Conservation (phyloP, 2,888 invertebrate genomes). For the Trissonchulus latispiculum region DNA sequence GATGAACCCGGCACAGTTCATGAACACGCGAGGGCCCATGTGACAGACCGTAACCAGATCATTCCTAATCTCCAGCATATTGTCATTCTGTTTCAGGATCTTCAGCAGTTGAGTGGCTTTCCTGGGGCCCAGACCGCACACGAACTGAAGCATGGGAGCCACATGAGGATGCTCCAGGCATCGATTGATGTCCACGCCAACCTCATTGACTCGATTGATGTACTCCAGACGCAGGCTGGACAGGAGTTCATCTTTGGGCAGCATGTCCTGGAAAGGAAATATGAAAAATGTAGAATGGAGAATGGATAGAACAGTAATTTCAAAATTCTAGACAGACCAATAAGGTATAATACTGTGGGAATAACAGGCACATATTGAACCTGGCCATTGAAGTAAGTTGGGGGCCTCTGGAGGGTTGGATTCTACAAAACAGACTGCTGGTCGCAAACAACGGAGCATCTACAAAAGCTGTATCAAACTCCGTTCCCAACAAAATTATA, state of each 20-base stretch:
- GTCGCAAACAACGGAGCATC: no score
- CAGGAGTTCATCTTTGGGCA: slow-evolving; percentile 69
- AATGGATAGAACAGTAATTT: no score
- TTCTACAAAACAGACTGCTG: no score
- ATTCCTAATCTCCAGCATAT: slow-evolving; percentile 57
- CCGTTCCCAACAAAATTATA: no score
- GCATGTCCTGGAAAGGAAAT: slow-evolving; percentile 55
- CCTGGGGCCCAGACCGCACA: slow-evolving; percentile 89
- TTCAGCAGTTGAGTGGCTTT: slow-evolving; percentile 59
- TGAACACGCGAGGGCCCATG: slow-evolving; percentile 92
- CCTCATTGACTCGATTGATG: slow-evolving; percentile 91
- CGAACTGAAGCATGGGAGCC: slow-evolving; percentile 73
- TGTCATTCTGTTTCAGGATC: slow-evolving; percentile 38
- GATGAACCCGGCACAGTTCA: slow-evolving; percentile 97
- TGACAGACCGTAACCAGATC: slow-evolving; percentile 88
- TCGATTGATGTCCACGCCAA: slow-evolving; percentile 90
- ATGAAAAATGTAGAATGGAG: no score
- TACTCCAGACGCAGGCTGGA: slow-evolving; percentile 73
- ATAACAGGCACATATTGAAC: no score
- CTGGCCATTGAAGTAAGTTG: no score
- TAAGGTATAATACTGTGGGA: no score
- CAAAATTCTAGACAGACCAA: no score
- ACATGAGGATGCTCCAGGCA: slow-evolving; percentile 80
- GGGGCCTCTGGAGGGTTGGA: no score
- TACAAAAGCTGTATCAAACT: no score